Conservation (phyloP, 2,797 vertebrate genomes). For the Anguilla megastoma region DNA sequence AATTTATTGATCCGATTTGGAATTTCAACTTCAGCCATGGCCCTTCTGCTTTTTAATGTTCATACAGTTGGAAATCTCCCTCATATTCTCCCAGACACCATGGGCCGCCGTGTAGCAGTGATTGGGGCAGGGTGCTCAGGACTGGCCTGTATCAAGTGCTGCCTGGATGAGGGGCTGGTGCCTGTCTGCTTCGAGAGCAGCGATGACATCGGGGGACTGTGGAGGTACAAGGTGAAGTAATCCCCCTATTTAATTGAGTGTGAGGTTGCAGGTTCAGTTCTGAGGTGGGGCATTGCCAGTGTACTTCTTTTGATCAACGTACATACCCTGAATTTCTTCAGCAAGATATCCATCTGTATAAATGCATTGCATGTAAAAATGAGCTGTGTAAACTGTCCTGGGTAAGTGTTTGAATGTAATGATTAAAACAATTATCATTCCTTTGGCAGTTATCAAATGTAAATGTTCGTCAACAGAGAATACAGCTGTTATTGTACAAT, state of each 20-base stretch:
- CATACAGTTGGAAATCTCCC: background rate
- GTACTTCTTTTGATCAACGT: background rate
- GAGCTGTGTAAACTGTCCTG: background rate
- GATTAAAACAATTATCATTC: background rate
- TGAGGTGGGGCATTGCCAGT: background rate
- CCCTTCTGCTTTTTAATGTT: background rate
- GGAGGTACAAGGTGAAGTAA: conserved; percentile 82
- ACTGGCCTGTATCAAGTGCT: conserved; percentile 78
- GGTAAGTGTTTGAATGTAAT: background rate
- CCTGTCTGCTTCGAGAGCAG: conserved; percentile 85
- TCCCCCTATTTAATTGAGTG: background rate
- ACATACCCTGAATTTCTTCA: background rate
- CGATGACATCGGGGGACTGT: conserved; percentile 84
- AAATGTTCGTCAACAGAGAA: background rate
- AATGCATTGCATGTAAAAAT: background rate
- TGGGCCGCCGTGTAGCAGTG: conserved; percentile 70
- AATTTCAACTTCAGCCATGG: too few relatives aligned
- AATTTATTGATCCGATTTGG: too few relatives aligned
- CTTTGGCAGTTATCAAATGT: background rate
- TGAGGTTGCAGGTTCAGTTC: background rate
- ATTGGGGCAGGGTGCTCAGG: conserved; percentile 80
- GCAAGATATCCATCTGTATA: background rate
- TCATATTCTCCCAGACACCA: conserved; percentile 37
- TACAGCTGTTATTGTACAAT: background rate
- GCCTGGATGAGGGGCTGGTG: conserved; percentile 82